These are phyloP conservation scores for Metopia argyrocephala DNA, from an alignment of 2,888 invertebrate species.

Conservation along the genomic window DNA sequence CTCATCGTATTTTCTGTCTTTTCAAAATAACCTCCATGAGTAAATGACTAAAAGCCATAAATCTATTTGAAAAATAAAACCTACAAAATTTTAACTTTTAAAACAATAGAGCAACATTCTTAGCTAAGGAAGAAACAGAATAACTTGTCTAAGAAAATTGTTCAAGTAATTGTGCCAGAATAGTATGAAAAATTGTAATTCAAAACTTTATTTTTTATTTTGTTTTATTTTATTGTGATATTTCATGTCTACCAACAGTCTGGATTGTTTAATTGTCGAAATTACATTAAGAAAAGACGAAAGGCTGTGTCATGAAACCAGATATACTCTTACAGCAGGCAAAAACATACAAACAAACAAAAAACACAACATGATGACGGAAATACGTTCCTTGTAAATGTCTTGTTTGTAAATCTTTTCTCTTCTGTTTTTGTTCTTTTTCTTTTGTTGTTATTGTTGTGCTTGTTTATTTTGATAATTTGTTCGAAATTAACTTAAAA, in stretches of 20 bases:
- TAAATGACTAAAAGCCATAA: not conserved
- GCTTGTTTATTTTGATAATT: constrained; percentile 35
- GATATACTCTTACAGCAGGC: not conserved
- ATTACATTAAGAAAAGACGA: constrained; percentile 23
- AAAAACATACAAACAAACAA: not conserved
- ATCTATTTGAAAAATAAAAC: not conserved
- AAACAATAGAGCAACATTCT: constrained; percentile 2
- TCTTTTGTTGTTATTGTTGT: constrained; percentile 21
- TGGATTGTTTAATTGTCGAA: constrained; percentile 37
- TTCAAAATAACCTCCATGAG: no score
- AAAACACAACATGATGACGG: constrained; percentile 15
- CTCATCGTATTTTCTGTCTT: no score
- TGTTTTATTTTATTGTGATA: constrained; percentile 26
- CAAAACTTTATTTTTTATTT: not conserved
- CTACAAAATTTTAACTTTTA: not conserved
- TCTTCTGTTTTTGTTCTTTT: not conserved
- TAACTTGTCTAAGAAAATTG: not conserved
- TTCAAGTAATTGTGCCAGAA: not conserved
- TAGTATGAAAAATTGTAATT: constrained; percentile 5
- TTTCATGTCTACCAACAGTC: constrained; percentile 44
- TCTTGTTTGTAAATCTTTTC: not conserved
- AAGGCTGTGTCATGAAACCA: not conserved
- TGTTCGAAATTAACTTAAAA: constrained; percentile 46
- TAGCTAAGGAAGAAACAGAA: constrained; percentile 1
- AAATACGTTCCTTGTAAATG: not conserved